Base-by-base conservation (phyloP, 1,140 invertebrate genomes). In the Stratiolaelaps scimitus region DNA sequence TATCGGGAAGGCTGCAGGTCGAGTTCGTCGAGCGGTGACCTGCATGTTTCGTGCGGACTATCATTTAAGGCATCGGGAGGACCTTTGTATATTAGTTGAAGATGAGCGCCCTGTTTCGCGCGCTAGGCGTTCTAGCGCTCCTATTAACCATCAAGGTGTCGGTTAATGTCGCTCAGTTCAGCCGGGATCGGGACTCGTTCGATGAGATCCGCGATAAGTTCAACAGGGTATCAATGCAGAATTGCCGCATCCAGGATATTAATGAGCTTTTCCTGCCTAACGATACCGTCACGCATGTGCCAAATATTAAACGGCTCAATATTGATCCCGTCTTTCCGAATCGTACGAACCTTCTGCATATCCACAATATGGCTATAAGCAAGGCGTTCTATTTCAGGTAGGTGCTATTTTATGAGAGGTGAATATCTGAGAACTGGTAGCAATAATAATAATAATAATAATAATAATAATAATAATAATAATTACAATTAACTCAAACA, bases 271-370 rank as follows among this genome's bases (percentile, higher is more conserved):
- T 86, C 73, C 76, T 98, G 67, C 85, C 88, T 0, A 78, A 82
- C 47, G 86, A 90, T 69, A 79, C 86, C 0, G 84, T 97, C 0
- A 90, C 91, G 0, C 92, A 96, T 74, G 78, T 89, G 56, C 93
- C 93, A 0, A 88, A 92, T 71, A 90, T 95, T 68, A 94, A 96
- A 75, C 88, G 92, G 73, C 82, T 97, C 48, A 90, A 93, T 71
- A 88, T 93, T 23, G 92, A 94, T 77, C 91, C 92, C 1, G 84
- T 96, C 6, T 94, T 93, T 72, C 88, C 91, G 0, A 97, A 98
- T 76, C 81, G 94, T 69, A 95, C 92, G 0, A 87, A 86, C 15
- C 75, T 98, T 67, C 76, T 96, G 17, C 91, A 96, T 78, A 78
- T 96, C 65, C 92, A 97, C 75, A 97, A 96, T 75, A 87, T 96